Percentiles rank a stretch among this genome's conserved stretches.
Evolutionary conservation across 2,888 invertebrate species (phyloP).

Genomic region (Choreutis nemorana): DNA sequence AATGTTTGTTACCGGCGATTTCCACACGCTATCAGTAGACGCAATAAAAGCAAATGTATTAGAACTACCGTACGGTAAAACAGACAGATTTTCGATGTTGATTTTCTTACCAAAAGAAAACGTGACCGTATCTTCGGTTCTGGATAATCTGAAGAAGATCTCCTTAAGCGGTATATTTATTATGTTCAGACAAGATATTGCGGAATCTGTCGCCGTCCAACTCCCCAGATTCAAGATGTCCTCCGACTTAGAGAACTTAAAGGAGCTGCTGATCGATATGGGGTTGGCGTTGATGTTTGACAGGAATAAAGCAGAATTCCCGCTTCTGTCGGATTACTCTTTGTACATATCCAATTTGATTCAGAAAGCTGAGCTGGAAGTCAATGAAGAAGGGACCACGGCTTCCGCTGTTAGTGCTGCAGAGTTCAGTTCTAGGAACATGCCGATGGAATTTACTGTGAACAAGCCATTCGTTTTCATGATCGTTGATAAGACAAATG

Average conservation of each 20-base stretch:
- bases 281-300: slow-evolving; percentile 39
- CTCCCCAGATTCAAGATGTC: slow-evolving; percentile 68
- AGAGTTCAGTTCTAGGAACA: slow-evolving; percentile 18
- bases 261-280: slow-evolving; percentile 45
- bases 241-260: slow-evolving; percentile 53
- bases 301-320: slow-evolving; percentile 23
- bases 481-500: slow-evolving; percentile 33
- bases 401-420: slow-evolving; percentile 28
- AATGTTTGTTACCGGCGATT: slow-evolving; percentile 26
- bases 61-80: slow-evolving; percentile 41
- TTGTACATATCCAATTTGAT: slow-evolving; percentile 35
- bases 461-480: slow-evolving; percentile 49
- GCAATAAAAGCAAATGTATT: slow-evolving; percentile 28
- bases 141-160: slow-evolving; percentile 49
- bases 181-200: slow-evolving; percentile 30
- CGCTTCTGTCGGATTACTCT: slow-evolving; percentile 25
- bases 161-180: slow-evolving; percentile 52
- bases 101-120: slow-evolving; percentile 65
- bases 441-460: slow-evolving; percentile 23
- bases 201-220: slow-evolving; percentile 55
- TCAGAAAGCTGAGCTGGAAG: slow-evolving; percentile 47
- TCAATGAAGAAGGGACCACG: slow-evolving; percentile 41
- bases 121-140: slow-evolving; percentile 38
- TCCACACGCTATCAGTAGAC: slow-evolving; percentile 19
- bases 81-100: slow-evolving; percentile 68